These are phyloP conservation scores for Gila robusta DNA, from an alignment of 2,797 vertebrate genomes.

Conservation along the genomic window DNA sequence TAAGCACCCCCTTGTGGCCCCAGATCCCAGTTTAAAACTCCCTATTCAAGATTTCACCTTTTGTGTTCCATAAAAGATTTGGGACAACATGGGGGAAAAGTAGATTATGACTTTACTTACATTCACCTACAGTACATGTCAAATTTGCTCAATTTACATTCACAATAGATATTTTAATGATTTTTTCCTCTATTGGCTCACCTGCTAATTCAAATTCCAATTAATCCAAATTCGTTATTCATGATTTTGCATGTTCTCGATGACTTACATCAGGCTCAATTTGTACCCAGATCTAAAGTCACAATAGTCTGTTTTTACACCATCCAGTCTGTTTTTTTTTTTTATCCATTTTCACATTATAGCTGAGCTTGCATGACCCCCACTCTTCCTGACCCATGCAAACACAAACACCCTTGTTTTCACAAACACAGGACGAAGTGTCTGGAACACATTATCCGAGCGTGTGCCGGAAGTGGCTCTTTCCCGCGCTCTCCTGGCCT, in stretches of 20 bases:
- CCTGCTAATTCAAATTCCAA: not conserved
- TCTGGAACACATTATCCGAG: conserved; percentile 54
- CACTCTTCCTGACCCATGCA: conserved; percentile 22
- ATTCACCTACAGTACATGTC: not conserved
- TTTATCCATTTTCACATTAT: conserved; percentile 1
- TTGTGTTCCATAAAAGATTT: not conserved
- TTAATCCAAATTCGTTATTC: not conserved
- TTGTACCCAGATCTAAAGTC: not conserved
- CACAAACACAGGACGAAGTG: conserved; percentile 40
- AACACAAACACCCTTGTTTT: conserved; percentile 64
- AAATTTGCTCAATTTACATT: not conserved
- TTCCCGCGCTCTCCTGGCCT: conserved; percentile 54
- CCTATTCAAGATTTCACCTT: not conserved
- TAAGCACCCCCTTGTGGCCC: not conserved
- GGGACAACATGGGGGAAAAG: not conserved
- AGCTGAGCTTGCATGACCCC: not conserved
- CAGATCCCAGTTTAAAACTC: not conserved
- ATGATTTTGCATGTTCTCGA: not conserved
- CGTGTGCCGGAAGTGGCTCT: conserved; percentile 47
- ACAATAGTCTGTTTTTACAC: not conserved
- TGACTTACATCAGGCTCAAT: not conserved
- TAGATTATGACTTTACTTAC: not conserved
- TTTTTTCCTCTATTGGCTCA: not conserved
- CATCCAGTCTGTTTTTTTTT: not conserved
- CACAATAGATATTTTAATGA: not conserved